Evolutionary conservation across 2,113 vertebrate species (phyloP).

Genomic region (Natator depressus): DNA sequence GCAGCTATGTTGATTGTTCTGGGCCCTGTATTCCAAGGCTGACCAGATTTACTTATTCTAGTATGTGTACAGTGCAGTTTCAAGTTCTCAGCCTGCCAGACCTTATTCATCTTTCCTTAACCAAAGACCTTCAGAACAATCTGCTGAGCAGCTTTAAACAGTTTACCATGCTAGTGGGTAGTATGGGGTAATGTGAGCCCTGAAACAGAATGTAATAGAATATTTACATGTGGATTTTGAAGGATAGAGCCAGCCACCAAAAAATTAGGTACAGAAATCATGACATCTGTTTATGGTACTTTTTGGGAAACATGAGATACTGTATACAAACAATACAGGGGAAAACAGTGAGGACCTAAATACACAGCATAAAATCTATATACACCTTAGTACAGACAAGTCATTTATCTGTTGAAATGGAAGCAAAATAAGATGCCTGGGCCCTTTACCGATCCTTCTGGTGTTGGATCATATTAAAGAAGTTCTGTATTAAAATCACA

Average conservation of each 20-base stretch:
- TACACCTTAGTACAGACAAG: background rate
- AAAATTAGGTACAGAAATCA: background rate
- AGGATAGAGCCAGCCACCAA: background rate
- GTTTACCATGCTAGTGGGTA: background rate
- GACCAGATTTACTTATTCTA: background rate
- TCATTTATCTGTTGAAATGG: background rate
- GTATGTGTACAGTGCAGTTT: background rate
- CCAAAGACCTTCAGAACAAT: background rate
- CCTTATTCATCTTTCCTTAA: background rate
- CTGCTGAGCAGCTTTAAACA: background rate
- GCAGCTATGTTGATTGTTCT: background rate
- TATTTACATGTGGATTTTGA: background rate
- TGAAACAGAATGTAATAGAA: background rate
- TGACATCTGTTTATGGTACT: background rate
- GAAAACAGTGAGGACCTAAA: background rate
- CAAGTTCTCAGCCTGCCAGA: background rate
- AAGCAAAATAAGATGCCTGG: background rate
- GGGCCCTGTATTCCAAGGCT: background rate
- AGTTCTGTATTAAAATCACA: no score
- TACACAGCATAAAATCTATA: background rate
- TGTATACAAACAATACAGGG: background rate
- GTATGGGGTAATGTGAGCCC: background rate
- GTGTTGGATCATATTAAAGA: no score
- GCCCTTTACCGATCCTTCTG: background rate
- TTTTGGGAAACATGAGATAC: background rate